phyloP scores from a whole-genome alignment of 2,797 vertebrate genomes.

The Nyctalus aviator region DNA sequence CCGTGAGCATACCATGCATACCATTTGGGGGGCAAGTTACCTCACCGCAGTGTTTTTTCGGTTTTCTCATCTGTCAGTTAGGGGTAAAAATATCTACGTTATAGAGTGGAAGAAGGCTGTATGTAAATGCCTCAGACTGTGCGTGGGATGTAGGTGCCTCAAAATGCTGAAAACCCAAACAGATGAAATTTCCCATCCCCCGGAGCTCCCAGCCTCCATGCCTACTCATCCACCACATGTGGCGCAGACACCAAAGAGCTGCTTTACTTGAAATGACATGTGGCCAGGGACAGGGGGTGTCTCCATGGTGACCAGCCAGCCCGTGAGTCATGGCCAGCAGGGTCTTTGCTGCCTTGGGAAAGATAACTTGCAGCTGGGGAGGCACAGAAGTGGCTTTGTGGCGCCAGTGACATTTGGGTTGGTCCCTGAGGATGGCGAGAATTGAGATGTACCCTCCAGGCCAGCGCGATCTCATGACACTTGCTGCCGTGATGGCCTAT shows the following conservation, averaged over 20 bases:
- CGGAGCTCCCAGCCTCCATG: background rate
- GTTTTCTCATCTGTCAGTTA: background rate
- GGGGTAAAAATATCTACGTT: background rate
- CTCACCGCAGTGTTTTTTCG: background rate
- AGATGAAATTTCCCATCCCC: background rate
- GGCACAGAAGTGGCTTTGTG: slow-evolving; percentile 35
- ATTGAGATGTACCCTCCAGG: background rate
- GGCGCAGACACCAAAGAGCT: slow-evolving; percentile 16
- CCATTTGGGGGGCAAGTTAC: background rate
- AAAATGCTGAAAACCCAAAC: background rate
- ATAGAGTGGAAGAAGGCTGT: background rate
- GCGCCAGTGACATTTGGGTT: slow-evolving; percentile 1
- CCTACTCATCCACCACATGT: background rate
- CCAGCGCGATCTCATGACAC: background rate
- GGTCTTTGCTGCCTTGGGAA: slow-evolving; percentile 43
- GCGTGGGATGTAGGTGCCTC: background rate
- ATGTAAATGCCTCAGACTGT: background rate
- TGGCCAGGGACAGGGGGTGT: background rate
- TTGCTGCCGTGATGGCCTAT: background rate
- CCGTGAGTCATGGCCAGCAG: background rate
- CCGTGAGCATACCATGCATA: background rate
- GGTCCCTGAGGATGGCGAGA: background rate
- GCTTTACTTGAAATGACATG: background rate
- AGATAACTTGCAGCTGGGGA: background rate
- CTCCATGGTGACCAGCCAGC: slow-evolving; percentile 23